Conservation (phyloP, 2,888 invertebrate species). For the Micoletzkya japonica region DNA sequence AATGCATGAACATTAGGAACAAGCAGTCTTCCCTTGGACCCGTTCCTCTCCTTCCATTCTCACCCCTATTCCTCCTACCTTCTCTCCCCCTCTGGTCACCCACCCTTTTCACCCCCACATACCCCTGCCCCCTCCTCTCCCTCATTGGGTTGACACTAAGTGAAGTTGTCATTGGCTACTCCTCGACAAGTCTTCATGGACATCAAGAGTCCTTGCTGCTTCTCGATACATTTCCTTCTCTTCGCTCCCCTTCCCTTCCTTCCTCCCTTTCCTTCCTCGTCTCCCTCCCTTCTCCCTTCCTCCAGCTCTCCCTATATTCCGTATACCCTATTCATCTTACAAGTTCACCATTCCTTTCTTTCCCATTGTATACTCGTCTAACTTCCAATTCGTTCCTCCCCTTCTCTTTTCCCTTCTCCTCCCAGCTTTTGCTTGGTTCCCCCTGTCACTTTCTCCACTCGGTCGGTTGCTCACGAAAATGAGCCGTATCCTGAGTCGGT, state of each 20-base stretch:
- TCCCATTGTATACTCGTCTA: background rate
- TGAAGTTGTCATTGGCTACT: too few relatives aligned
- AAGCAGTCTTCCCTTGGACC: too few relatives aligned
- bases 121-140: too few relatives aligned
- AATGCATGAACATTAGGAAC: too few relatives aligned
- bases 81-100: slow-evolving; percentile 2
- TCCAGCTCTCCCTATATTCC: background rate
- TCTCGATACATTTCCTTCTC: background rate
- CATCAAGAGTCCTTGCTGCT: too few relatives aligned
- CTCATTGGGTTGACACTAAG: too few relatives aligned
- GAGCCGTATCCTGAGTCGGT: too few relatives aligned
- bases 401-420: background rate
- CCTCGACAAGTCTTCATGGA: slow-evolving; percentile 6
- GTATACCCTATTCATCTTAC: background rate
- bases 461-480: too few relatives aligned
- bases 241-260: slow-evolving; percentile 1
- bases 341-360: slow-evolving; percentile 9
- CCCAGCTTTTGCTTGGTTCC: slow-evolving; percentile 13
- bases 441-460: too few relatives aligned
- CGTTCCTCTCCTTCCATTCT: too few relatives aligned
- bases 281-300: background rate
- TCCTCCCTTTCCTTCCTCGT: background rate
- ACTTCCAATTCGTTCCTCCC: slow-evolving; percentile 7
- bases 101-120: too few relatives aligned
- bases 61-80: too few relatives aligned